Conservation (phyloP, 2,888 invertebrate genomes). For the Embidobia sp. region DNA sequence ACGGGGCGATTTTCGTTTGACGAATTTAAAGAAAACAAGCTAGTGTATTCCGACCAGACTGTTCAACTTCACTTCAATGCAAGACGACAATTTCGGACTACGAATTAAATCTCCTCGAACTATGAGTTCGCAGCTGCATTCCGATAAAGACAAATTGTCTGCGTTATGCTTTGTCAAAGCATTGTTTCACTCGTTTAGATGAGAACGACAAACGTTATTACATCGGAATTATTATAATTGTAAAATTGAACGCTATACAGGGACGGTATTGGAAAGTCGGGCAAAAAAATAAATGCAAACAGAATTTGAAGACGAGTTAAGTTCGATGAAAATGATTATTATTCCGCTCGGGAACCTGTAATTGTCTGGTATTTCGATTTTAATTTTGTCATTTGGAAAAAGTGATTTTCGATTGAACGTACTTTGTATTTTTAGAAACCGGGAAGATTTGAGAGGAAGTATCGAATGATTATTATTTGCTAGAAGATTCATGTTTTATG, state of each 20-base stretch:
- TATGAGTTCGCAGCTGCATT: neutral
- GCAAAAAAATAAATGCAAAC: too few relatives aligned
- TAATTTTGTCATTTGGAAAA: too few relatives aligned
- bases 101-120: neutral
- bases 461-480: conserved; percentile 2
- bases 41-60: neutral
- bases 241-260: too few relatives aligned
- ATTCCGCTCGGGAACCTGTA: too few relatives aligned
- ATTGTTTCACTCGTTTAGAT: neutral
- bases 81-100: neutral
- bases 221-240: neutral
- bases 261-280: too few relatives aligned
- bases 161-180: neutral
- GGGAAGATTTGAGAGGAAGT: neutral
- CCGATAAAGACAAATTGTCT: conserved; percentile 5
- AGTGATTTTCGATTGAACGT: too few relatives aligned
- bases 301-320: too few relatives aligned
- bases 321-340: too few relatives aligned
- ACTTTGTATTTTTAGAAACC: too few relatives aligned
- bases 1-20: too few relatives aligned
- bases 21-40: neutral
- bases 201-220: neutral
- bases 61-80: conserved; percentile 6
- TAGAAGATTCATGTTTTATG: neutral
- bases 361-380: too few relatives aligned